Conservation (phyloP, 53 echinoderm and acorn worm species). For the Astropecten irregularis region DNA sequence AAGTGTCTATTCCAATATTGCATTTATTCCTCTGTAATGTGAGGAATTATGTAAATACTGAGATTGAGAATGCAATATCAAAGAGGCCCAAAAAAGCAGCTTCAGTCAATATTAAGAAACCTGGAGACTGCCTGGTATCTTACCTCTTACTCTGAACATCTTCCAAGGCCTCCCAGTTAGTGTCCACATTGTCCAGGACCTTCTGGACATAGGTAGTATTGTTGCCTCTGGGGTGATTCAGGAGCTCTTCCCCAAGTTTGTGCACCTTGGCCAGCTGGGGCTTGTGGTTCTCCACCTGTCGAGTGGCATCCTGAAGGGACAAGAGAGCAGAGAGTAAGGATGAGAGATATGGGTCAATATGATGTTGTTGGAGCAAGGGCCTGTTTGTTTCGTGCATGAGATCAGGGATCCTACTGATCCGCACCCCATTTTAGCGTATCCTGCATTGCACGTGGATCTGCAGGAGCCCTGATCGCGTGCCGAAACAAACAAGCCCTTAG, state of each 20-base stretch:
- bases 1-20: too few relatives aligned
- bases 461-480: too few relatives aligned
- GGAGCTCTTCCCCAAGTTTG: constrained; percentile 78
- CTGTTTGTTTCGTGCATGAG: too few relatives aligned
- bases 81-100: too few relatives aligned
- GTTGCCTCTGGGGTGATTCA: constrained; percentile 80
- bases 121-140: too few relatives aligned
- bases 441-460: too few relatives aligned
- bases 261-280: constrained; percentile 82
- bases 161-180: constrained; percentile 90
- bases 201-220: constrained; percentile 82
- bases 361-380: not conserved
- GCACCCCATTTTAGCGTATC: too few relatives aligned
- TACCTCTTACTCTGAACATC: constrained; percentile 89
- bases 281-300: constrained; percentile 80
- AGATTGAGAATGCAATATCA: too few relatives aligned
- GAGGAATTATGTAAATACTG: too few relatives aligned
- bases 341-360: not conserved
- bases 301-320: constrained; percentile 66
- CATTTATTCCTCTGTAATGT: too few relatives aligned
- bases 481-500: not conserved
- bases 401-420: too few relatives aligned
- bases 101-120: too few relatives aligned
- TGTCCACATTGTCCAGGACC: constrained; percentile 88
- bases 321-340: not conserved